These are phyloP conservation scores for Neoniphon sammara DNA, from an alignment of 2,797 vertebrate genomes.

Conservation along the genomic window DNA sequence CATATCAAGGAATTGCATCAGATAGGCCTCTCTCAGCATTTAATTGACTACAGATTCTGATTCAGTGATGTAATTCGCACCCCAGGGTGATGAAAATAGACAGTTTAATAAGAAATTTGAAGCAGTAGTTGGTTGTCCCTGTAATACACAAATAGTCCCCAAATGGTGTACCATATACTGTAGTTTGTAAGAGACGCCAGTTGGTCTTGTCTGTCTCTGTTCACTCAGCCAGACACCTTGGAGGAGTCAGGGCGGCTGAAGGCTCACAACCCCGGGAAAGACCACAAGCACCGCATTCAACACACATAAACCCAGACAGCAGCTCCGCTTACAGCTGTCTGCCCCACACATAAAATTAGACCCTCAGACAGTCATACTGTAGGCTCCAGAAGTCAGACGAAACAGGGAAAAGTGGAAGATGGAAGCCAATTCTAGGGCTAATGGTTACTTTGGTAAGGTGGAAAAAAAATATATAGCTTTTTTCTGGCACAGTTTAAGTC, in stretches of 20 bases:
- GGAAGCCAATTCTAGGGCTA: constrained; percentile 38
- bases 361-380: constrained; percentile 38
- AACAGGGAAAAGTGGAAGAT: constrained; percentile 44
- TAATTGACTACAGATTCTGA: neutral
- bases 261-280: constrained; percentile 24
- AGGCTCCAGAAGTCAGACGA: constrained; percentile 31
- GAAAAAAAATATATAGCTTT: neutral
- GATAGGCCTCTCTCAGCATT: neutral
- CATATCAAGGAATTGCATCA: too few species aligned
- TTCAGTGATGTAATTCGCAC: neutral
- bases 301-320: constrained; percentile 56
- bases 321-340: constrained; percentile 77
- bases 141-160: neutral
- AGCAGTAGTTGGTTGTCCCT: neutral
- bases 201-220: constrained; percentile 30
- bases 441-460: constrained; percentile 64
- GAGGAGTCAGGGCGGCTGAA: constrained; percentile 53
- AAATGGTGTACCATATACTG: neutral
- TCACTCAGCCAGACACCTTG: constrained; percentile 7
- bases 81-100: too few species aligned
- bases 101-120: neutral
- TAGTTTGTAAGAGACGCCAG: constrained; percentile 13
- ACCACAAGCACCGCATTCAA: constrained; percentile 43
- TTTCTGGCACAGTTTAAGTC: neutral
- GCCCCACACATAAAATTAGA: constrained; percentile 66